Percentiles rank a stretch among this genome's conserved stretches.
Conservation (phyloP, 2,113 vertebrate genomes). For the Jacana jacana region DNA sequence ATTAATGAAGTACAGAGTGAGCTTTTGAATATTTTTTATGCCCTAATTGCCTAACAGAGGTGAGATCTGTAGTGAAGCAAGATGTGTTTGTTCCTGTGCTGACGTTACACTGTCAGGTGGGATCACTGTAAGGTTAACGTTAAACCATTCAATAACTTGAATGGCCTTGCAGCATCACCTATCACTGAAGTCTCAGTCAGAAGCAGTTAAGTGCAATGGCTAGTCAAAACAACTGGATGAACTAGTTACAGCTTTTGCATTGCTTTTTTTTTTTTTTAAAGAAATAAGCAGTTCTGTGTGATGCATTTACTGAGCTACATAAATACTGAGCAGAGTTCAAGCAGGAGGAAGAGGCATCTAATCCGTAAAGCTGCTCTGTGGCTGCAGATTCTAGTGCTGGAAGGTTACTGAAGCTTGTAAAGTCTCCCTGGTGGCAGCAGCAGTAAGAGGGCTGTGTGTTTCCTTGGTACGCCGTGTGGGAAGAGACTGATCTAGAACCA, state of each 20-base stretch:
- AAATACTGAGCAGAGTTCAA: background rate
- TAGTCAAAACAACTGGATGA: background rate
- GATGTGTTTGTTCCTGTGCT: background rate
- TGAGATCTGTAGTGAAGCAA: background rate
- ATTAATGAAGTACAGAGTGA: conserved; percentile 7
- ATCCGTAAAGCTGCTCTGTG: background rate
- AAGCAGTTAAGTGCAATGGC: background rate
- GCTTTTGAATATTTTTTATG: background rate
- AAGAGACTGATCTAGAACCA: background rate
- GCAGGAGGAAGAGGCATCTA: background rate
- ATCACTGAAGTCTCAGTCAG: background rate
- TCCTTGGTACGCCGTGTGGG: background rate
- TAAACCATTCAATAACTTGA: background rate
- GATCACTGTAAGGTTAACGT: background rate
- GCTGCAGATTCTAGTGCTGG: background rate
- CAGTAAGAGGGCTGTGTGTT: background rate
- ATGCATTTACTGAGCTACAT: background rate
- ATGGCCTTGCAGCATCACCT: background rate
- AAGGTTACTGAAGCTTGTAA: background rate
- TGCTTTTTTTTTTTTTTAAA: background rate
- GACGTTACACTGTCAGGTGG: background rate
- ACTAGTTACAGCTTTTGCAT: background rate
- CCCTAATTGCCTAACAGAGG: conserved; percentile 1
- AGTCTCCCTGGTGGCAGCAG: background rate
- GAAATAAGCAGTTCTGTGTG: background rate